Evolutionary conservation across 1,140 invertebrate species (phyloP), one percentile per base, ranked within the genome.

Genomic region (Atta cephalotes): DNA sequence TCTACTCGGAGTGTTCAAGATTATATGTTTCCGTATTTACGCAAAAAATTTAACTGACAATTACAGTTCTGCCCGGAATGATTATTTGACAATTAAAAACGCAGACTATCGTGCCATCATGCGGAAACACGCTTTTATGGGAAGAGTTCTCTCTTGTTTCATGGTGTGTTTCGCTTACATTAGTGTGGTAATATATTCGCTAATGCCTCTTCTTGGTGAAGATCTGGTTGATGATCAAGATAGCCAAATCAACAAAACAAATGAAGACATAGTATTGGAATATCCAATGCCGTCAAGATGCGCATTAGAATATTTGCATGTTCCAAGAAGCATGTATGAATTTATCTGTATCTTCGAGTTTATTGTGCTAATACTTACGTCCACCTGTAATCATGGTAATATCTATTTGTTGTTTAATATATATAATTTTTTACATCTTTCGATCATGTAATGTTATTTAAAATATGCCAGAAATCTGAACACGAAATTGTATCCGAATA

Each of bases 361-460:
- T 12, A 10, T 80, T 0, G n/a, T 85, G 35, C 3, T 90, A 39
- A 0, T 87, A 9, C 5, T 79, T 5, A 76, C 79, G 9, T 56
- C 53, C 35, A 85, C 45, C 10, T 76, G 85, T 25, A 90, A 89
- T 56, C 18, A 76, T 5, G 89, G 89, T 90, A 89, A 87, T 5
- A 45, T 45, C 9, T 31, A 56, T 70, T 66, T 86, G 2, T 56
- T 49, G n/a, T 58, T 21, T 58, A 45, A 9, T 78, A 45, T 9
- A 51, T 12, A 49, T 35, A 2, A 31, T 31, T 58, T 14, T 6
- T 56, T 53, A 56, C 12, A 16, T 45, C 10, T 60, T 49, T 5
- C 1, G n/a, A 18, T 80, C 21, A 21, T 31, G 9, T 39, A 21
- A 39, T 49, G 5, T 2, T 18, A 18, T 1, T 63, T 49, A n/a